Conservation (phyloP, 2,113 vertebrate genomes). For the Gracilinanus agilis region DNA sequence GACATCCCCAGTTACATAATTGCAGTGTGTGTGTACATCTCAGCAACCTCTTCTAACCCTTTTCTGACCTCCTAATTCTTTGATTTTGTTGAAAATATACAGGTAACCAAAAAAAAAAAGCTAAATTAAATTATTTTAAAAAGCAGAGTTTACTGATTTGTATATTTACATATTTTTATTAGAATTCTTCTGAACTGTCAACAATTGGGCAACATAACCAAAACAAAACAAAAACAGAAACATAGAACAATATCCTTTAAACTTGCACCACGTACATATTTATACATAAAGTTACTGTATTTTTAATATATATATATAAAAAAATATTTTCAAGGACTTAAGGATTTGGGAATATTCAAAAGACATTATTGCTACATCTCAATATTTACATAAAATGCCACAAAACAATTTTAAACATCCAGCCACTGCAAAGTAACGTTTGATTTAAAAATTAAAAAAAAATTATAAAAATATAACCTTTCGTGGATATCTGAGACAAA, state of each 20-base stretch:
- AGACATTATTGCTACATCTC: conserved; percentile 91
- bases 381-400: conserved; percentile 87
- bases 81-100: background rate
- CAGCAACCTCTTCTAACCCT: background rate
- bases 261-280: conserved; percentile 86
- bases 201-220: conserved; percentile 83
- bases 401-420: conserved; percentile 86
- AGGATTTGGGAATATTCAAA: conserved; percentile 85
- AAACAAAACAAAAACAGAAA: conserved; percentile 53
- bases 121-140: background rate
- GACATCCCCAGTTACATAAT: background rate
- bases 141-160: conserved; percentile 51
- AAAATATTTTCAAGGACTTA: conserved; percentile 89
- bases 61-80: background rate
- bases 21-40: background rate
- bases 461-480: conserved; percentile 92
- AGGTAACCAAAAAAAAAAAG: conserved; percentile 55
- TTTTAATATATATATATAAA: conserved; percentile 78
- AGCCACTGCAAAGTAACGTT: conserved; percentile 85
- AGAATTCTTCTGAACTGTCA: conserved; percentile 84
- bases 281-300: conserved; percentile 89
- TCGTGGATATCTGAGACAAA: conserved; percentile 83
- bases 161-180: conserved; percentile 89
- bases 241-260: conserved; percentile 76
- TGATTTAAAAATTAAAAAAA: conserved; percentile 78